phyloP scores from a whole-genome alignment of 2,113 vertebrate genomes.

The Crotalus tigris region DNA sequence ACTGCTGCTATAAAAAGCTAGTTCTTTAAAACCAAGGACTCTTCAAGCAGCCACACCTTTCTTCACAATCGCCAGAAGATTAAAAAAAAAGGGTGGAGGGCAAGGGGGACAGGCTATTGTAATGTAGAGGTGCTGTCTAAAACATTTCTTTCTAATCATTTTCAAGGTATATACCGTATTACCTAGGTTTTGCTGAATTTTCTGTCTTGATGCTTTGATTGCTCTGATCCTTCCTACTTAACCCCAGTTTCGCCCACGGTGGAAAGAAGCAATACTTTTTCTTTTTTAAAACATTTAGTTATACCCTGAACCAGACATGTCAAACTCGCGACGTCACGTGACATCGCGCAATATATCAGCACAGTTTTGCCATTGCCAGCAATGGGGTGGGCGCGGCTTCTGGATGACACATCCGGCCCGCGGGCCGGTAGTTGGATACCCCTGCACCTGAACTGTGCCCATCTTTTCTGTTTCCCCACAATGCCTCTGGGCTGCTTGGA shows the following conservation, averaged over 20 bases:
- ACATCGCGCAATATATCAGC: too few relatives aligned
- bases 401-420: too few relatives aligned
- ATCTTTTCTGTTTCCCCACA: not conserved
- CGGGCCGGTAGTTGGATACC: too few relatives aligned
- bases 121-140: not conserved
- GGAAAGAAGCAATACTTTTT: not conserved
- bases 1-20: not conserved
- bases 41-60: not conserved
- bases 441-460: not conserved
- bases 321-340: too few relatives aligned
- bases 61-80: not conserved
- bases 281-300: not conserved
- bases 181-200: not conserved
- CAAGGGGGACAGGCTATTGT: not conserved
- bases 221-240: not conserved
- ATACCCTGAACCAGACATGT: not conserved
- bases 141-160: not conserved
- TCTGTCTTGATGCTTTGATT: not conserved
- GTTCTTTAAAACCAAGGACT: not conserved
- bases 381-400: too few relatives aligned
- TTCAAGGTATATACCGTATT: not conserved
- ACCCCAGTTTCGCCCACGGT: not conserved
- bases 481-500: not conserved
- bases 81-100: not conserved
- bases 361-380: too few relatives aligned